Evolutionary conservation across 2,113 vertebrate species (phyloP).

Genomic region (Mohoua ochrocephala): DNA sequence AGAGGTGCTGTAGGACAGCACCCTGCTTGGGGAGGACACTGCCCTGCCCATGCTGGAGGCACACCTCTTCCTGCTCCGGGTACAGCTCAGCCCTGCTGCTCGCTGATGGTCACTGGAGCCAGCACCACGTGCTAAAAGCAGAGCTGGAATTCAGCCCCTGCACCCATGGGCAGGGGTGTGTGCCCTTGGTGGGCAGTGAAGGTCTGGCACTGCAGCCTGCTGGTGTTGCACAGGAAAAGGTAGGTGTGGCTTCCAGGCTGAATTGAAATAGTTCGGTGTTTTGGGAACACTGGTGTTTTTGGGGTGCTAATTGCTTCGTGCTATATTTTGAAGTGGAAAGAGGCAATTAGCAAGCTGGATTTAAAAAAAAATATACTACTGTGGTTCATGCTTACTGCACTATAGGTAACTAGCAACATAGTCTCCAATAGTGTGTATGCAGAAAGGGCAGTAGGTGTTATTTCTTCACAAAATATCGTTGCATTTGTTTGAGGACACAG

Average conservation of each 20-base stretch:
- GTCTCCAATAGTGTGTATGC: not conserved
- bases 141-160: not conserved
- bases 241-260: not conserved
- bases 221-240: not conserved
- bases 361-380: not conserved
- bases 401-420: not conserved
- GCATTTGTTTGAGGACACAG: not conserved
- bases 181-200: accelerated
- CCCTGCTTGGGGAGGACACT: accelerated
- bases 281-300: not conserved
- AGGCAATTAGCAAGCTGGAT: not conserved
- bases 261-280: not conserved
- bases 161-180: not conserved
- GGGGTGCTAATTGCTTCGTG: not conserved
- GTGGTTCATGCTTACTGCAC: not conserved
- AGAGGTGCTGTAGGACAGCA: not conserved
- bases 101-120: accelerated
- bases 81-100: not conserved
- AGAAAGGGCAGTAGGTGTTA: not conserved
- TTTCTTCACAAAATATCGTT: not conserved
- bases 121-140: not conserved
- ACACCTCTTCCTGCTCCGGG: accelerated
- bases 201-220: not conserved
- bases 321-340: not conserved
- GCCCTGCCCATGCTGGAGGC: not conserved